These are phyloP conservation scores for Epinephelus coioides DNA, from an alignment of 2,797 vertebrate species.

Conservation along the genomic window DNA sequence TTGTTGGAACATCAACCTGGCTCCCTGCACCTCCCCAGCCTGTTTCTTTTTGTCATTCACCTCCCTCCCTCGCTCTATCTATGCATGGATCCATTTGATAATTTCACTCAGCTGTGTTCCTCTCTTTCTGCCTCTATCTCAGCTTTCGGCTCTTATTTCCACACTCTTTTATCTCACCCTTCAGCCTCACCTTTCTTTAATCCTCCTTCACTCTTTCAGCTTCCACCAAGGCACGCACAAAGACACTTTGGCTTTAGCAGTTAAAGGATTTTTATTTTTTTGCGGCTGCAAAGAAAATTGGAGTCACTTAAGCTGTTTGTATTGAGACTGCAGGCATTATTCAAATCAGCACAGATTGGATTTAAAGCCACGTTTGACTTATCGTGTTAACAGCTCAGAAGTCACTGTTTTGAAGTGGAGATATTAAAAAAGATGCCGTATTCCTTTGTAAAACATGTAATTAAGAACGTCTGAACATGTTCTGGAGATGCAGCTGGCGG, in stretches of 20 bases:
- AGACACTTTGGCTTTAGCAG: conserved; percentile 3
- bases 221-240: conserved; percentile 24
- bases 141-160: conserved; percentile 27
- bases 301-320: conserved; percentile 47
- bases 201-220: conserved; percentile 31
- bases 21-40: conserved; percentile 38
- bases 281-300: conserved; percentile 41
- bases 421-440: conserved; percentile 44
- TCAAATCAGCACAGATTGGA: conserved; percentile 44
- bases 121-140: conserved; percentile 29
- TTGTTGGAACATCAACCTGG: conserved; percentile 62
- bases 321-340: conserved; percentile 40
- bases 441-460: conserved; percentile 48
- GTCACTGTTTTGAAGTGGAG: conserved; percentile 36
- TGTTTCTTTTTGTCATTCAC: conserved; percentile 36
- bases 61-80: conserved; percentile 11
- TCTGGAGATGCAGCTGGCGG: conserved; percentile 45
- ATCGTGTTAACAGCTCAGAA: conserved; percentile 35
- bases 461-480: conserved; percentile 53
- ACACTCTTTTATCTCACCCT: conserved; percentile 50
- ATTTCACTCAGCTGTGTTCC: conserved; percentile 16
- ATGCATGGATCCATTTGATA: conserved; percentile 42
- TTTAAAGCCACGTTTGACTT: conserved; percentile 40
- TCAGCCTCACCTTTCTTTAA: conserved; percentile 53
- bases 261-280: conserved; percentile 15